A percentile compares a stretch with the other conserved stretches of the same genome.
These are phyloP conservation scores for Podarcis cretensis DNA, from an alignment of 2,113 vertebrate genomes.

Conservation along the genomic window DNA sequence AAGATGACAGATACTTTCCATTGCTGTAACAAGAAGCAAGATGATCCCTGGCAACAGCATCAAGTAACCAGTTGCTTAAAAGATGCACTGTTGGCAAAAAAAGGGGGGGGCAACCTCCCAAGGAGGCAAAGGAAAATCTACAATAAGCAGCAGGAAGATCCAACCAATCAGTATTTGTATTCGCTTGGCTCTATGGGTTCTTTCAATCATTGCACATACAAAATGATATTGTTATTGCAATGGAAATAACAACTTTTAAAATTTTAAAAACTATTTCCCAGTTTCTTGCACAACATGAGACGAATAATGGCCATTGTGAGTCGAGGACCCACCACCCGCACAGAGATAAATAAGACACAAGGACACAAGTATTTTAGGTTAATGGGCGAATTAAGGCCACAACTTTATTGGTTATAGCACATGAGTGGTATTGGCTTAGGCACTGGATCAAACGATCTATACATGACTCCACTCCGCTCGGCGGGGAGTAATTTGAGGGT, in stretches of 20 bases:
- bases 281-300: background rate
- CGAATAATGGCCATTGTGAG: background rate
- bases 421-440: no score
- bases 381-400: no score
- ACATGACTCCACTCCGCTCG: no score
- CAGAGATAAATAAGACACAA: no score
- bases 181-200: background rate
- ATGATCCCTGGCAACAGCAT: conserved; percentile 7
- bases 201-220: background rate
- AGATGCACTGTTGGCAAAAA: conserved; percentile 33
- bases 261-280: background rate
- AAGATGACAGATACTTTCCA: conserved; percentile 20
- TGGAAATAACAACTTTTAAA: background rate
- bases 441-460: no score
- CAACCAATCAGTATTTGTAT: background rate
- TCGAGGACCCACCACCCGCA: no score
- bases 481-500: no score
- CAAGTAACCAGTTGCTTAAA: conserved; percentile 51
- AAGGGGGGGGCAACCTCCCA: conserved; percentile 32
- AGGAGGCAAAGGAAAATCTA: background rate
- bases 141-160: background rate
- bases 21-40: conserved; percentile 27
- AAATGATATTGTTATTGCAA: background rate
- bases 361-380: no score
- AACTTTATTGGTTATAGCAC: no score